Conservation (phyloP, 2,888 invertebrate genomes). For the Plagiodera versicolora region DNA sequence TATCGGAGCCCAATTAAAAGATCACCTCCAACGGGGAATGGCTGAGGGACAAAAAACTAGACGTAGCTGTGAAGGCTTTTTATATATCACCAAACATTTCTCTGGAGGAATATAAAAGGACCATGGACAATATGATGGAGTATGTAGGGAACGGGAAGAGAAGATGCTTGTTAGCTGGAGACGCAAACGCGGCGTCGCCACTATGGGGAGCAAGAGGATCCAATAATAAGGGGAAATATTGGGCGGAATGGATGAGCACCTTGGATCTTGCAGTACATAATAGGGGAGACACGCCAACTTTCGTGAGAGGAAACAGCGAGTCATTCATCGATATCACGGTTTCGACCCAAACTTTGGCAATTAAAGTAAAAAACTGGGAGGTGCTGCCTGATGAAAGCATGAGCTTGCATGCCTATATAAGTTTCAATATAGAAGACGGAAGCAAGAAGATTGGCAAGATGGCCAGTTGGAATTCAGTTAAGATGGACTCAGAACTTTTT, state of each 20-base stretch:
- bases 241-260: conserved; percentile 3
- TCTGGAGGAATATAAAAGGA: background rate
- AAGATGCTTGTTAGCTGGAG: too few species aligned
- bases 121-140: conserved; percentile 1
- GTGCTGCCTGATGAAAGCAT: background rate
- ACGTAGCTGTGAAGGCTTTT: background rate
- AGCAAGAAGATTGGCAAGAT: too few species aligned
- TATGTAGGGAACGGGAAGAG: too few species aligned
- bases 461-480: too few species aligned
- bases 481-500: too few species aligned
- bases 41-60: background rate
- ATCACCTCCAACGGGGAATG: background rate
- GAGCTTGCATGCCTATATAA: too few species aligned
- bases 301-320: background rate
- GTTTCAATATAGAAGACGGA: too few species aligned
- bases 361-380: background rate
- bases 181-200: conserved; percentile 8
- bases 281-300: background rate
- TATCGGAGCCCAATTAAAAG: conserved; percentile 6
- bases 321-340: background rate
- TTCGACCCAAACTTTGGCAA: background rate
- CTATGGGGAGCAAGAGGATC: conserved; percentile 5
- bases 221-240: background rate
- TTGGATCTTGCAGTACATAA: conserved; percentile 3
- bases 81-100: conserved; percentile 6